Evolutionary conservation across 2,113 vertebrate species (phyloP), one percentile per base, ranked within the genome.

Genomic region (Sisor rabdophorus): DNA sequence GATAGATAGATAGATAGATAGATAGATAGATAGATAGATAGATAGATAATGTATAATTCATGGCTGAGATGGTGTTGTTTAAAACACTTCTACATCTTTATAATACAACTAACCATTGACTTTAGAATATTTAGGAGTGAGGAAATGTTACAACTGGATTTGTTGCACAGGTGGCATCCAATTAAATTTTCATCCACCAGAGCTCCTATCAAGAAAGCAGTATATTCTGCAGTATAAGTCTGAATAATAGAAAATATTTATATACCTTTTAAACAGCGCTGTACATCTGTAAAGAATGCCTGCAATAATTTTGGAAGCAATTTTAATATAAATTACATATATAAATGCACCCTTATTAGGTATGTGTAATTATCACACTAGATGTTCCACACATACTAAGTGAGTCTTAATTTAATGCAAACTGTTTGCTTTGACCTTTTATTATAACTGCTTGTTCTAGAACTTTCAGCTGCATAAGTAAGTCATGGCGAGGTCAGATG

Each of bases 331-430:
- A 59, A 59, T 59, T 1, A 26, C 56, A 58, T 44, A 58, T 13
- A 53, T 53, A 20, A 20, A 20, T 6, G 52, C 19, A 20, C 19
- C 52, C 7, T 53, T 4, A 20, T 53, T 8, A 30, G 26, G 7
- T 32, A 30, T 61, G 56, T 24, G 28, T 28, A 6, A 4, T 8
- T 20, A 59, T 59, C 24, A 59, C 6, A 16, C 56, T 10, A 28
- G 56, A 59, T 28, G 13, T 59, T 59, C 15, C 56, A 58, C 28
- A 12, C 56, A 59, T 40, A 64, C 9, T 20, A n/a, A 10, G 9
- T 40, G 19, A 16, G 40, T 64, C 61, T 40, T 32, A 40, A 40
- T 64, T 64, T 64, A 64, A 64, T 20, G 61, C 61, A 59, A 28
- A 17, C 13, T 59, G 24, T 5, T 59, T 40, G 4, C 12, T 64